Percentiles rank a stretch among this genome's conserved stretches.
phyloP scores from a whole-genome alignment of 2,797 vertebrate genomes.

The Phoxinus dragarum region DNA sequence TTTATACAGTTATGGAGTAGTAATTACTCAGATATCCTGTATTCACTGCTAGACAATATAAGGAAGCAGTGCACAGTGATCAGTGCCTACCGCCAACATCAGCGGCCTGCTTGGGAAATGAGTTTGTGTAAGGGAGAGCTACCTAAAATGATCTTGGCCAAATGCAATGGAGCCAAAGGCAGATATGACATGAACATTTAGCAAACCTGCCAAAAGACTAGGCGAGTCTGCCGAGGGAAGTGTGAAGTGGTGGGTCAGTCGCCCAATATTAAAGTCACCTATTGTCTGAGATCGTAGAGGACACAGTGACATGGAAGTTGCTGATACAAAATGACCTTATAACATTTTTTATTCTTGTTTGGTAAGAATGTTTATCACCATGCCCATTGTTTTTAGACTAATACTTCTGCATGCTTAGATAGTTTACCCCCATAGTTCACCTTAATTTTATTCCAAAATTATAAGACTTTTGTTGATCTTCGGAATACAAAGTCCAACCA shows the following conservation, averaged over 20 bases:
- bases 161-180: not conserved
- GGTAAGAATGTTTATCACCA: not conserved
- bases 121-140: slow-evolving; percentile 2
- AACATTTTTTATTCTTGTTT: not conserved
- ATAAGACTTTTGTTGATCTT: not conserved
- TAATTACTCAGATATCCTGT: slow-evolving; percentile 51
- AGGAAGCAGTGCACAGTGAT: slow-evolving; percentile 45
- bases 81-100: slow-evolving; percentile 7
- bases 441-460: not conserved
- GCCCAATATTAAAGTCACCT: not conserved
- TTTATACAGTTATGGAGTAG: slow-evolving; percentile 3
- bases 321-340: not conserved
- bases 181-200: not conserved
- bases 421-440: not conserved
- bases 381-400: not conserved
- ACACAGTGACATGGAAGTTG: not conserved
- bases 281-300: not conserved
- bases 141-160: not conserved
- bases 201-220: slow-evolving; percentile 1
- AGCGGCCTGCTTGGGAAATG: not conserved
- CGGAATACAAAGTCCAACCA: not conserved
- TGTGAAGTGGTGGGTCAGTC: slow-evolving; percentile 20
- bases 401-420: not conserved
- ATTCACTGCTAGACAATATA: slow-evolving; percentile 53
- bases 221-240: not conserved